Evolutionary conservation across 1,140 invertebrate species (phyloP).

Genomic region (Drosophila lacertosa): DNA sequence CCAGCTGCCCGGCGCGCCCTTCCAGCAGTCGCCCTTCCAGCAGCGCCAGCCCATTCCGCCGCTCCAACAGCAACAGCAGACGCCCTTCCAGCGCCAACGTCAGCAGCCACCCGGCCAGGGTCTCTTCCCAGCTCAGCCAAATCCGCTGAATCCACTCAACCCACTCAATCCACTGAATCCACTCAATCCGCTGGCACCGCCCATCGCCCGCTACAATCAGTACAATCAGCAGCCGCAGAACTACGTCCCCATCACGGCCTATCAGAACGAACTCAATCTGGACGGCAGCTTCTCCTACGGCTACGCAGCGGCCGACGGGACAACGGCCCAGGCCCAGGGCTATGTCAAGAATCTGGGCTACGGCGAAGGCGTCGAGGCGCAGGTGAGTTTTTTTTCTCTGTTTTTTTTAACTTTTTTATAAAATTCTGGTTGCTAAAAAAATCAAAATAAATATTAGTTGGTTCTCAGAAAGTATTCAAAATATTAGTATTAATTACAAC

Average conservation of each 20-base stretch:
- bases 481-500: too few species aligned
- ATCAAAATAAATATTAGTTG: too few species aligned
- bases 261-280: constrained; percentile 86
- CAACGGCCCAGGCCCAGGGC: constrained; percentile 86
- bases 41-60: constrained; percentile 49
- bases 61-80: constrained; percentile 52
- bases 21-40: constrained; percentile 63
- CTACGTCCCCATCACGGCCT: constrained; percentile 86
- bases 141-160: constrained; percentile 55
- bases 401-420: too few species aligned
- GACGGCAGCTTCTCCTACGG: constrained; percentile 85
- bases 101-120: constrained; percentile 59
- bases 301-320: constrained; percentile 87
- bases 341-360: constrained; percentile 86
- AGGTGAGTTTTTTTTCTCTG: constrained; percentile 51
- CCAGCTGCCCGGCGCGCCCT: constrained; percentile 59
- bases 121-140: constrained; percentile 57
- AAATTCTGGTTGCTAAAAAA: too few species aligned
- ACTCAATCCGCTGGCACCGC: constrained; percentile 28
- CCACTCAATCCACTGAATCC: constrained; percentile 51
- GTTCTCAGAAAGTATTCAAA: too few species aligned
- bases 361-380: constrained; percentile 85
- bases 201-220: constrained; percentile 51
- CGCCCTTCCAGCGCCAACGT: constrained; percentile 60
- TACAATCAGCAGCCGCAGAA: constrained; percentile 62